phyloP scores from a whole-genome alignment of 2,888 invertebrate genomes.

The Ophion ventricosus region DNA sequence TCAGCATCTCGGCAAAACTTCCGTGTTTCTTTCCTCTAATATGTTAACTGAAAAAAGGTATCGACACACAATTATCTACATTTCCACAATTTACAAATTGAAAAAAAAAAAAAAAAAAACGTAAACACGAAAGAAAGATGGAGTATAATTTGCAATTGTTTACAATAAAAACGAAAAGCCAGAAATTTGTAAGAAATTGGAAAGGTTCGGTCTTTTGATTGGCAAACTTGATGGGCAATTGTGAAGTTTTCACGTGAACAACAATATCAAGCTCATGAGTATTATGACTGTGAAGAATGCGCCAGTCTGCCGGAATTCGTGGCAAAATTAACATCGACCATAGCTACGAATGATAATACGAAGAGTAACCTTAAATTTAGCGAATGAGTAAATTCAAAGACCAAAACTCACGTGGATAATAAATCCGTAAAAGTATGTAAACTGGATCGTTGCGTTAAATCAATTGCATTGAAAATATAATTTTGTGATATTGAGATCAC shows the following conservation, averaged over 20 bases:
- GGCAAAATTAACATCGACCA: not conserved
- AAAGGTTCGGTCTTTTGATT: not conserved
- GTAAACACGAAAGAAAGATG: conserved; percentile 8
- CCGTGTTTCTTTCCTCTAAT: not conserved
- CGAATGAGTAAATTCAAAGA: not conserved
- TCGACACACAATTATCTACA: not conserved
- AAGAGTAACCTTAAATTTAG: not conserved
- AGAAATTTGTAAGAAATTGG: not conserved
- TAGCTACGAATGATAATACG: not conserved
- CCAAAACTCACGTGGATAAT: conserved; percentile 4
- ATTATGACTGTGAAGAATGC: not conserved
- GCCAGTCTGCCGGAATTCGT: not conserved
- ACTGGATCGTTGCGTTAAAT: not conserved
- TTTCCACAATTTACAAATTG: not conserved
- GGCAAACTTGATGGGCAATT: not conserved
- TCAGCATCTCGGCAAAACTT: conserved; percentile 56
- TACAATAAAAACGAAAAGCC: not conserved
- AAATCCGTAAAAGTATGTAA: not conserved
- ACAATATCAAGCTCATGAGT: not conserved
- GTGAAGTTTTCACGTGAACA: not conserved
- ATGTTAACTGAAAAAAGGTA: conserved; percentile 14
- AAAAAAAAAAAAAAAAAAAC: not conserved
- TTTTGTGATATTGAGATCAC: not conserved
- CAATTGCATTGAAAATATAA: conserved; percentile 1
- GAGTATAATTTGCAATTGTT: not conserved